Evolutionary conservation across 2,888 invertebrate genomes (phyloP).

Genomic region (Chirona hameri): DNA sequence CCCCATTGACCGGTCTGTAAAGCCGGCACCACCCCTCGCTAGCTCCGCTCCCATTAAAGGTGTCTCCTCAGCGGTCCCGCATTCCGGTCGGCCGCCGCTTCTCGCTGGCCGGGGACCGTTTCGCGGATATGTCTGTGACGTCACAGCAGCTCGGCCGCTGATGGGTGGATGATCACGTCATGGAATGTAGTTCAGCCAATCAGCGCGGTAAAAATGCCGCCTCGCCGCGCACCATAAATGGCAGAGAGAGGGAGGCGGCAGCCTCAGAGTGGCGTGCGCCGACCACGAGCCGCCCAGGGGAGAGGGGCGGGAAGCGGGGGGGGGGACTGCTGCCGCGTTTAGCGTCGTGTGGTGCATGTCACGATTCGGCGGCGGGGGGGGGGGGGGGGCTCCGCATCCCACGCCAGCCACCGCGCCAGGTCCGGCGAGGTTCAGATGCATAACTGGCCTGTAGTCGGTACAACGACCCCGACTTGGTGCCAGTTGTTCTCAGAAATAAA

Average conservation of each 20-base stretch:
- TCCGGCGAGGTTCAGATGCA: no score
- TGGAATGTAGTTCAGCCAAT: constrained; percentile 3
- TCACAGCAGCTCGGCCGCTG: not conserved
- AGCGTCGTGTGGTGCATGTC: no score
- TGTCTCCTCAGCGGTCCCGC: not conserved
- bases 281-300: not conserved
- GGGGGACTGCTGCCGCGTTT: no score
- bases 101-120: not conserved
- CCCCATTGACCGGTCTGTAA: no score
- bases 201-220: not conserved
- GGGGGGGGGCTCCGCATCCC: no score
- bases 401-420: no score
- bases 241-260: not conserved
- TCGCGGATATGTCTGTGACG: not conserved
- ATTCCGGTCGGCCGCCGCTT: not conserved
- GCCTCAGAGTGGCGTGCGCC: not conserved
- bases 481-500: no score
- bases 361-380: no score
- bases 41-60: not conserved
- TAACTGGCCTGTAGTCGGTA: no score
- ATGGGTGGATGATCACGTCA: not conserved
- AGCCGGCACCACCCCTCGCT: no score
- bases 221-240: not conserved
- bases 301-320: no score
- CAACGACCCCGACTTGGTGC: no score